Base-by-base conservation (phyloP, 2,888 invertebrate species). In the Andricus curvator region DNA sequence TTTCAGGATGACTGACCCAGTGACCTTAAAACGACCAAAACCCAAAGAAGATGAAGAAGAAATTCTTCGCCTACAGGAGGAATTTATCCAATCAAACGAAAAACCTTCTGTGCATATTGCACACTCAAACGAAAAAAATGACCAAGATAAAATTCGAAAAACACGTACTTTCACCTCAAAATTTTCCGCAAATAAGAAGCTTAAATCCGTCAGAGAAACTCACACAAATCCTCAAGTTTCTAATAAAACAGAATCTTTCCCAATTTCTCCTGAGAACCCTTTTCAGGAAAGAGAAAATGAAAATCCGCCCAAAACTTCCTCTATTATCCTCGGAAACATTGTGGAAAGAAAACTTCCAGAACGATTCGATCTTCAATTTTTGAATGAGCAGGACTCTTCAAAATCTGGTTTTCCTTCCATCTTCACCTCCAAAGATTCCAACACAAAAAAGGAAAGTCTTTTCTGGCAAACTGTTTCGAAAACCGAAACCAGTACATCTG, bases 11-110 rank as follows among this genome's bases (percentile, higher is more conserved):
- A 93, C 94, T 84, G 82, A 84, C 13, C 74, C 74, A 20, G 65
- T 37, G n/a, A 56, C 13, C n/a, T 56, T 89, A 1, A 93, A 93
- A 84, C 93, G 97, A 85, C 96, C 97, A 0, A 96, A 95, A 88
- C 94, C 94, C 3, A 94, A 94, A 8, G 97, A 97, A 90, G 94
- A 94, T 65, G 97, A 97, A 87, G 95, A 96, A 22, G 97, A 97
- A 88, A 94, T 97, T 60, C 93, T 97, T 29, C 94, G 94, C 80
- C 95, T 96, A 94, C 96, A 97, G 90, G 94, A 95, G 86, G 95
- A 96, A 84, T 97, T 96, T 89, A 90, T 95, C 82, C 94, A 94
- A 85, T 93, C 94, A 41, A 93, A 93, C 74, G 91, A 95, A 78
- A 93, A 94, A 81, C 95, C 96, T 4, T 94, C 96, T 0, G 96